These are phyloP conservation scores for Wiebesia pumilae DNA, from an alignment of 1,140 invertebrate genomes.

Conservation along the genomic window DNA sequence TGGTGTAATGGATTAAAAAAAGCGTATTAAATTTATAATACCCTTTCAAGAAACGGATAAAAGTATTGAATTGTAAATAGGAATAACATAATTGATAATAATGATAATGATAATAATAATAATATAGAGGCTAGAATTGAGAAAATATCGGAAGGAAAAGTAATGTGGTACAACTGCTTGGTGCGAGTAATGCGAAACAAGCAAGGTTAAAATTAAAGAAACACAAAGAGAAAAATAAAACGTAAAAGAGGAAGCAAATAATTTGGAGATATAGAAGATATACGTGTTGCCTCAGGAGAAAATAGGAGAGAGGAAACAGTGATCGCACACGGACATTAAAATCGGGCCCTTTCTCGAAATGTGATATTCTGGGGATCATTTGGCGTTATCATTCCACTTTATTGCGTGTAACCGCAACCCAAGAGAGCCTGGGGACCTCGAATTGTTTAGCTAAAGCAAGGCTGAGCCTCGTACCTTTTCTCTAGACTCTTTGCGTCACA, in stretches of 20 bases:
- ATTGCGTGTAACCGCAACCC: conserved; percentile 62
- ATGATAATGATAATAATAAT: too few relatives aligned
- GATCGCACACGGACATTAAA: conserved; percentile 48
- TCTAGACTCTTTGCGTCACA: background rate
- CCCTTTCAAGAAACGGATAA: too few relatives aligned
- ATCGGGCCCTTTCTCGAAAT: conserved; percentile 59
- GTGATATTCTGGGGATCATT: conserved; percentile 61
- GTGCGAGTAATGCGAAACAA: too few relatives aligned
- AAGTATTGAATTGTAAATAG: too few relatives aligned
- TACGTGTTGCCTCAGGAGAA: background rate
- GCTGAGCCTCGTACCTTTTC: background rate
- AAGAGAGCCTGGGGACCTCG: background rate
- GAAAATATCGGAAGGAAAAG: too few relatives aligned
- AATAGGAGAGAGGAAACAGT: conserved; percentile 46
- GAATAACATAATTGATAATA: too few relatives aligned
- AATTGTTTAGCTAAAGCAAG: background rate
- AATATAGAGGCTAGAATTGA: too few relatives aligned
- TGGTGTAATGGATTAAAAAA: too few relatives aligned
- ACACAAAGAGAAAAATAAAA: conserved; percentile 22
- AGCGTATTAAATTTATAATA: too few relatives aligned
- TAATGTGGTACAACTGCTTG: too few relatives aligned
- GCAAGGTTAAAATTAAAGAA: background rate
- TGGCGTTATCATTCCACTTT: conserved; percentile 69
- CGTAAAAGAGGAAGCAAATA: conserved; percentile 49
- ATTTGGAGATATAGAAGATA: conserved; percentile 34